Conservation (phyloP, 2,888 invertebrate species). For the Ectemnius continuus region DNA sequence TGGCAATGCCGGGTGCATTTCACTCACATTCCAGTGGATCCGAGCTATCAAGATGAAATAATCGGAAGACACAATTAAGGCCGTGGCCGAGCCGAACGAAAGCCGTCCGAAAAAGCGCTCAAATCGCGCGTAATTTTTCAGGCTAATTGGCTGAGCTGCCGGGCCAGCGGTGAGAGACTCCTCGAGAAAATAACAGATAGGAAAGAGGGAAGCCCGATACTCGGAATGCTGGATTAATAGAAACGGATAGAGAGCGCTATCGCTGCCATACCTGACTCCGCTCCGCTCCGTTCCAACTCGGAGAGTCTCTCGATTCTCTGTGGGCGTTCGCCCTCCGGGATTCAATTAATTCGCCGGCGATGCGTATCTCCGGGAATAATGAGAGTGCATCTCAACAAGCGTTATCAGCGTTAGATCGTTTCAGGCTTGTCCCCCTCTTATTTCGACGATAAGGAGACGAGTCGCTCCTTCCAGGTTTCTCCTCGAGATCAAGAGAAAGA, state of each 20-base stretch:
- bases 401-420: constrained; percentile 59
- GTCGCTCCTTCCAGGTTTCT: constrained; percentile 61
- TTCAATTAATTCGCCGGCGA: constrained; percentile 67
- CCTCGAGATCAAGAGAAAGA: constrained; percentile 20
- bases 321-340: constrained; percentile 55
- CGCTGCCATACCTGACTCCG: constrained; percentile 31
- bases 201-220: constrained; percentile 2
- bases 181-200: not conserved
- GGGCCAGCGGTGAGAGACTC: constrained; percentile 4
- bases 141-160: constrained; percentile 19
- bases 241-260: constrained; percentile 17
- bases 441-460: constrained; percentile 62
- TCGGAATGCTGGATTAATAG: constrained; percentile 37
- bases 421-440: constrained; percentile 52
- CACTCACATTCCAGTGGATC: not conserved
- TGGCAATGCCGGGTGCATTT: constrained; percentile 5
- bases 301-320: constrained; percentile 13
- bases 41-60: constrained; percentile 6
- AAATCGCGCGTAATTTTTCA: constrained; percentile 1
- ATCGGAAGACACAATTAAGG: constrained; percentile 7
- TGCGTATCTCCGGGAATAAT: constrained; percentile 65
- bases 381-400: constrained; percentile 65
- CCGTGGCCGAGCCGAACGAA: not conserved
- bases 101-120: not conserved
- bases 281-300: not conserved